Evolutionary conservation across 2,113 vertebrate species (phyloP).

Genomic region (Buteo buteo): DNA sequence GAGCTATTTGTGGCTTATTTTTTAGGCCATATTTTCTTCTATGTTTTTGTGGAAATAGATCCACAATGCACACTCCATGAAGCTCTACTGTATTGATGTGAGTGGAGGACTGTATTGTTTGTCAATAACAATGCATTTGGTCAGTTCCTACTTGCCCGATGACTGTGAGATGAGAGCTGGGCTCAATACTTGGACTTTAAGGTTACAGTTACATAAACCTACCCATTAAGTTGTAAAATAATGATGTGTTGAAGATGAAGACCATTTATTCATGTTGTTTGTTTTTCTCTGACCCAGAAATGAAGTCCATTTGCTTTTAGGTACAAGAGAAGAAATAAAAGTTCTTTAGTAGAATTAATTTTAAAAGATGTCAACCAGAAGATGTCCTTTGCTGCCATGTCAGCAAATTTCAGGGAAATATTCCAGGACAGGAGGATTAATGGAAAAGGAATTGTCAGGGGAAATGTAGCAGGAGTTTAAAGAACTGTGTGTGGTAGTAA

Average conservation of each 20-base stretch:
- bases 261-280: not conserved
- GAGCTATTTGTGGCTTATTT: not conserved
- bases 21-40: not conserved
- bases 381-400: constrained; percentile 39
- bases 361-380: constrained; percentile 41
- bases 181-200: not conserved
- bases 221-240: not conserved
- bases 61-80: not conserved
- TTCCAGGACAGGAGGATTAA: constrained; percentile 9
- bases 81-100: not conserved
- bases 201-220: not conserved
- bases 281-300: not conserved
- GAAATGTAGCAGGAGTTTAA: constrained; percentile 34
- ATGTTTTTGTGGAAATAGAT: not conserved
- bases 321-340: not conserved
- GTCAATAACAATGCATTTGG: not conserved
- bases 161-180: not conserved
- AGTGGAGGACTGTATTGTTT: not conserved
- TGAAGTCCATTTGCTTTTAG: not conserved
- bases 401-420: constrained; percentile 52
- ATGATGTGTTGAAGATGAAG: not conserved
- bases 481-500: constrained; percentile 14
- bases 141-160: not conserved
- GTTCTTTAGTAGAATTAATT: constrained; percentile 35
- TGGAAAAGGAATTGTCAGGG: constrained; percentile 39